Evolutionary conservation across 30 jellyfish, hydroid and myxozoan genomes (phyloP).

Genomic region (Hydractinia echinata): DNA sequence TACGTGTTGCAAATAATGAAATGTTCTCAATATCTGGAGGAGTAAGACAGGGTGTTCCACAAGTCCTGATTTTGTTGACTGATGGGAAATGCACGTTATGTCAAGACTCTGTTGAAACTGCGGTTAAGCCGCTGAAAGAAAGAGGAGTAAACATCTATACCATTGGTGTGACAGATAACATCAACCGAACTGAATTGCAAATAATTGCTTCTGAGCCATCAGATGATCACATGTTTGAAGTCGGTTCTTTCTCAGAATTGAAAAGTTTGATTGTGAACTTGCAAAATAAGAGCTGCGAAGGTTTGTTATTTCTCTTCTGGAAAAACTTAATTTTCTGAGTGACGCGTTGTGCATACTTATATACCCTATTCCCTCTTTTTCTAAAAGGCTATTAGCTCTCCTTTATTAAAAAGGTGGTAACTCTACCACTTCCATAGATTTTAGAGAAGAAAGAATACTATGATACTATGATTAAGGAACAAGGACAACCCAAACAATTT

Average conservation of each 20-base stretch:
- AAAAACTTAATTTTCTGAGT: too few species aligned
- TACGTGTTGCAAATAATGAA: constrained; percentile 56
- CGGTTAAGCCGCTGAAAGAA: constrained; percentile 53
- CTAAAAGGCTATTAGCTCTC: too few species aligned
- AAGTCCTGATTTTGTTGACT: constrained; percentile 63
- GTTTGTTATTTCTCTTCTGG: constrained; percentile 1
- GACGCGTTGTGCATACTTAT: too few species aligned
- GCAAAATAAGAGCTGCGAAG: constrained; percentile 49
- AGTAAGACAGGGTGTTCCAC: constrained; percentile 80
- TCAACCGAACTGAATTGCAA: constrained; percentile 47
- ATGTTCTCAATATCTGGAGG: constrained; percentile 89
- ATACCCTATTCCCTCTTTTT: too few species aligned
- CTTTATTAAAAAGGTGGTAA: too few species aligned
- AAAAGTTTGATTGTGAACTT: constrained; percentile 41
- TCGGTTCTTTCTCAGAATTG: constrained; percentile 49
- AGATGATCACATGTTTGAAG: constrained; percentile 53
- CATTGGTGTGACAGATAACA: constrained; percentile 67
- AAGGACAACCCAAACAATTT: too few species aligned
- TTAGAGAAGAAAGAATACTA: too few species aligned
- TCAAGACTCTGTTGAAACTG: constrained; percentile 45
- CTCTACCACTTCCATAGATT: too few species aligned
- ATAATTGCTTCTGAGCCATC: constrained; percentile 60
- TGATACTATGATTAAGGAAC: too few species aligned
- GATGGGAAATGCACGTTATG: constrained; percentile 88
- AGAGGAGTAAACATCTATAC: constrained; percentile 72